These are phyloP conservation scores for Dallia pectoralis DNA, from an alignment of 2,797 vertebrate species.

Conservation along the genomic window DNA sequence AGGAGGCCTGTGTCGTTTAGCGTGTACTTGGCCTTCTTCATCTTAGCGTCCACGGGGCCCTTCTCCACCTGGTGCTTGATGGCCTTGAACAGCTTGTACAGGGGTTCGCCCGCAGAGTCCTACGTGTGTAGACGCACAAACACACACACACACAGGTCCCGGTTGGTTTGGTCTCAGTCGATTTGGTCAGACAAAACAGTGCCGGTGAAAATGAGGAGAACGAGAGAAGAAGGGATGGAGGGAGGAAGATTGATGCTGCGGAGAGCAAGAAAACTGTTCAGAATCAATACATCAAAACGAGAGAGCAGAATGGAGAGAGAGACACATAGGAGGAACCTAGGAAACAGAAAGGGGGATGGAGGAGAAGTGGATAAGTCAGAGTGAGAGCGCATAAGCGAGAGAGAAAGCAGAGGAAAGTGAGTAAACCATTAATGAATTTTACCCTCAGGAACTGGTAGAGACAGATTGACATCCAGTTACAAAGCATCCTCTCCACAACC, in stretches of 20 bases:
- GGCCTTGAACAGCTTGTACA: conserved; percentile 97
- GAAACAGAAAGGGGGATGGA: not conserved
- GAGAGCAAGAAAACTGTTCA: not conserved
- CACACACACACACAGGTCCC: no score
- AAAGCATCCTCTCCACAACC: conserved; percentile 97
- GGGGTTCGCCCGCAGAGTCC: conserved; percentile 83
- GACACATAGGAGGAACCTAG: not conserved
- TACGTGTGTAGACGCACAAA: conserved; percentile 8
- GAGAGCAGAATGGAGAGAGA: not conserved
- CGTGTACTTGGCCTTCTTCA: conserved; percentile 98
- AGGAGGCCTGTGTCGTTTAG: conserved; percentile 97
- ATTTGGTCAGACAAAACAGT: not conserved
- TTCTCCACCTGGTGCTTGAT: conserved; percentile 99
- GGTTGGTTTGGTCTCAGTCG: not conserved
- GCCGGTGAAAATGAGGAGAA: not conserved
- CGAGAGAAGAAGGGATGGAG: not conserved
- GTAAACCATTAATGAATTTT: conserved; percentile 26
- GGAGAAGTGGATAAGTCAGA: not conserved
- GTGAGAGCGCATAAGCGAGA: not conserved
- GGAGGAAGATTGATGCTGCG: not conserved
- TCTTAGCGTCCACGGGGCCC: conserved; percentile 90
- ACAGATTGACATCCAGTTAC: conserved; percentile 99
- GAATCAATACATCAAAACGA: not conserved
- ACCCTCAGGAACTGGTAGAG: conserved; percentile 98
- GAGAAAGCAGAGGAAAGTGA: not conserved